A percentile compares a stretch with the other conserved stretches of the same genome.
These are phyloP conservation scores for Ciconia stormi DNA, from an alignment of 2,113 vertebrate species.

Conservation along the genomic window DNA sequence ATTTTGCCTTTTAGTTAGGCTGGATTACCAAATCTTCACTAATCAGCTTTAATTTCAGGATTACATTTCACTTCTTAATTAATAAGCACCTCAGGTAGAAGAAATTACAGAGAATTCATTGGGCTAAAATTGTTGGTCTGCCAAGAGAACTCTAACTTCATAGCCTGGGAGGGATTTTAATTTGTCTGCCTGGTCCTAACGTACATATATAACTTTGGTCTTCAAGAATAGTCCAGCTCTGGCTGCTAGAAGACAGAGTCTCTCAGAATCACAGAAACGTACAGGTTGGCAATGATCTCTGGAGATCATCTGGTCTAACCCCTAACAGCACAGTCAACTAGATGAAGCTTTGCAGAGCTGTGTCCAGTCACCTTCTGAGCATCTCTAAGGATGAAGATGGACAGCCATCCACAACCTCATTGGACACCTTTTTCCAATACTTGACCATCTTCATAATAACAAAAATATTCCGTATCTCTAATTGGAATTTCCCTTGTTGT, in stretches of 20 bases:
- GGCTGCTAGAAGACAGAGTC: neutral
- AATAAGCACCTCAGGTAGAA: neutral
- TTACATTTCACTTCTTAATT: neutral
- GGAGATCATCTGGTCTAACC: neutral
- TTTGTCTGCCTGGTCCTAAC: neutral
- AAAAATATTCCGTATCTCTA: rapidly evolving
- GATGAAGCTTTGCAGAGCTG: neutral
- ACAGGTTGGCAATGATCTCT: neutral
- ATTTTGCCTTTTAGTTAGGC: neutral
- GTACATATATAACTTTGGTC: neutral
- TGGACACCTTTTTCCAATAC: neutral
- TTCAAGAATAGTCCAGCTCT: neutral
- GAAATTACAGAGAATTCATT: neutral
- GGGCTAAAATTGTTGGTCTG: neutral
- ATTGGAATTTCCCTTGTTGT: neutral
- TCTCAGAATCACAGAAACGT: neutral
- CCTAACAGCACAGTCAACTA: neutral
- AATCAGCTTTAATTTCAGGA: neutral
- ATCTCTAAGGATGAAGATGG: neutral
- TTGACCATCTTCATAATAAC: neutral
- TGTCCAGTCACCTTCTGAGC: neutral
- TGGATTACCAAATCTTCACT: neutral
- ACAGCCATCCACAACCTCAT: neutral
- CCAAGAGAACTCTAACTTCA: neutral
- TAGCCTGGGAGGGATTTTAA: neutral